Percentiles rank a stretch among this genome's conserved stretches.
These are phyloP conservation scores for Ramphastos sulfuratus DNA, from an alignment of 2,113 vertebrate species.

Conservation along the genomic window DNA sequence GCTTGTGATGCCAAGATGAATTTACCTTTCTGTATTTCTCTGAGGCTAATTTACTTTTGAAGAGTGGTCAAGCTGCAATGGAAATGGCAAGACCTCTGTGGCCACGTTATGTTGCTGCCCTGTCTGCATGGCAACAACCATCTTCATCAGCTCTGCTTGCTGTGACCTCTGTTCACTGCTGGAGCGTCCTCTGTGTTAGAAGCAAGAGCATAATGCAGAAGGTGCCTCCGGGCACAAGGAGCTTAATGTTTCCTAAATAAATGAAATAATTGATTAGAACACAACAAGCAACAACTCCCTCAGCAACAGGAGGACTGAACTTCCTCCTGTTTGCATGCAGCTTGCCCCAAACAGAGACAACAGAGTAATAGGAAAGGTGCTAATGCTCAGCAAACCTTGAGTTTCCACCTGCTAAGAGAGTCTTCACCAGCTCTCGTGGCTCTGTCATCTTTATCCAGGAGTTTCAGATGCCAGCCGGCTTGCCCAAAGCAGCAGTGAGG, in stretches of 20 bases:
- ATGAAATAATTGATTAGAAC: not conserved
- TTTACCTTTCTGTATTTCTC: not conserved
- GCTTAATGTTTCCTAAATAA: not conserved
- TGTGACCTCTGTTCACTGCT: not conserved
- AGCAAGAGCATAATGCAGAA: not conserved
- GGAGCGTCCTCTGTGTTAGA: not conserved
- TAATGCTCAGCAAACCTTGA: not conserved
- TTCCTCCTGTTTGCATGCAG: not conserved
- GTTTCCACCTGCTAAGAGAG: not conserved
- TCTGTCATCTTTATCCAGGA: not conserved
- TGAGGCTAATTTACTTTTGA: not conserved
- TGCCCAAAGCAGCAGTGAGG: not conserved
- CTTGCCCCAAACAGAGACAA: not conserved
- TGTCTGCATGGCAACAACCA: not conserved
- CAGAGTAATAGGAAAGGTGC: not conserved
- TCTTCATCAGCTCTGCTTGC: not conserved
- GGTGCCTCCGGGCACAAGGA: not conserved
- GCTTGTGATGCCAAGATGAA: not conserved
- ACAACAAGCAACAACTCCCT: not conserved
- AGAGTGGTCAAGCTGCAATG: not conserved
- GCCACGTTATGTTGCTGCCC: not conserved
- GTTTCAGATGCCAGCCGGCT: not conserved
- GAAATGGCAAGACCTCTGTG: not conserved
- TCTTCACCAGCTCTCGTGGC: not conserved
- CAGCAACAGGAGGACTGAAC: not conserved